Percentiles rank a stretch among this genome's conserved stretches.
These are phyloP conservation scores for Ophioninae sp. DNA, from an alignment of 2,888 invertebrate genomes.

Conservation along the genomic window DNA sequence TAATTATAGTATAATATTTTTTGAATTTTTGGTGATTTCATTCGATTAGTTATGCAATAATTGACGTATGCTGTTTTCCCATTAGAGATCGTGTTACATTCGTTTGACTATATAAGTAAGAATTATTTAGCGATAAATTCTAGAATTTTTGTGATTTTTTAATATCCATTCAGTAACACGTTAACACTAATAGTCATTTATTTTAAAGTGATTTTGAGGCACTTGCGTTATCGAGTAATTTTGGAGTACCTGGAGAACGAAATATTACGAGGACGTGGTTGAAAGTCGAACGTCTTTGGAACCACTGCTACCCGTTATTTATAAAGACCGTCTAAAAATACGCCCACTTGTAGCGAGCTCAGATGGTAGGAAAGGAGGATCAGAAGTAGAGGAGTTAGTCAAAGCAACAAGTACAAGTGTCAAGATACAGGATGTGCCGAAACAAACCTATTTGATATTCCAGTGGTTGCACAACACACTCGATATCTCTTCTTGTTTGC, in stretches of 20 bases:
- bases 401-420: neutral
- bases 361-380: slow-evolving; percentile 23
- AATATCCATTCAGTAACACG: too few relatives aligned
- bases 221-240: neutral
- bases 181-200: neutral
- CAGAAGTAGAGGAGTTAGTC: slow-evolving; percentile 28
- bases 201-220: neutral
- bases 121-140: too few relatives aligned
- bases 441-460: slow-evolving; percentile 38
- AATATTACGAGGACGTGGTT: neutral
- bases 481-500: slow-evolving; percentile 26
- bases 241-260: neutral
- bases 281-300: neutral
- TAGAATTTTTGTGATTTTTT: too few relatives aligned
- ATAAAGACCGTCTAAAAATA: slow-evolving; percentile 33
- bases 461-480: slow-evolving; percentile 50
- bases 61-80: too few relatives aligned
- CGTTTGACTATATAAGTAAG: too few relatives aligned
- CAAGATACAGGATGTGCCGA: slow-evolving; percentile 3
- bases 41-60: too few relatives aligned
- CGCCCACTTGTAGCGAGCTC: slow-evolving; percentile 57
- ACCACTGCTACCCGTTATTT: neutral
- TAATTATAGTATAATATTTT: too few relatives aligned
- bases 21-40: too few relatives aligned
- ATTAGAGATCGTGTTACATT: too few relatives aligned